Evolutionary conservation across 2,113 vertebrate genomes (phyloP).

Genomic region (Chunga burmeisteri): DNA sequence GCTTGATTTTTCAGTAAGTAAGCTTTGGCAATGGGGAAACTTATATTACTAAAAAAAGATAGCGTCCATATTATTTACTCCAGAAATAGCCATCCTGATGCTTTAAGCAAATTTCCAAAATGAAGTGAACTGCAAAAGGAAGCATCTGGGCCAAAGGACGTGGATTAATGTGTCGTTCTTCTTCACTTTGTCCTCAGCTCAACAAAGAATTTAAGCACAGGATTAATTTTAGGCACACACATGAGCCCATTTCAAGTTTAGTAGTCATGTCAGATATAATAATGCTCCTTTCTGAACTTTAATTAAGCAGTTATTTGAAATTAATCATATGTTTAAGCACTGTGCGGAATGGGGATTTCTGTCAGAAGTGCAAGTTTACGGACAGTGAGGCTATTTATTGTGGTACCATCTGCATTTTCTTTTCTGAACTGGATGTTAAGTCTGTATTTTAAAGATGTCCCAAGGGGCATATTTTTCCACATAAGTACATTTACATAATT

Average conservation of each 20-base stretch:
- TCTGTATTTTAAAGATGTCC: background rate
- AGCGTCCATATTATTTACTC: background rate
- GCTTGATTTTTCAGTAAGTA: background rate
- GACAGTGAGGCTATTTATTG: background rate
- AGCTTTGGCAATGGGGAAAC: background rate
- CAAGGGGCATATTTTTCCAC: background rate
- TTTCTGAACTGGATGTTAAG: background rate
- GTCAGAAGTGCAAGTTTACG: background rate
- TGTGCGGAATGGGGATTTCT: background rate
- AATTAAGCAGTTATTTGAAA: constrained; percentile 29
- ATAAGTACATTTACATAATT: background rate
- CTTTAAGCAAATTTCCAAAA: background rate
- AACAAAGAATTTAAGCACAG: background rate
- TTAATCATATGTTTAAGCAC: background rate
- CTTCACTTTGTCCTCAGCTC: background rate
- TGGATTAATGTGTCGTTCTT: background rate
- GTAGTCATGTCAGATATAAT: background rate
- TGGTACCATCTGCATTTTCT: background rate
- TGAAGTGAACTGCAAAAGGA: background rate
- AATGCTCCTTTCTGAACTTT: constrained; percentile 8
- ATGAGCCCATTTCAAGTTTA: background rate
- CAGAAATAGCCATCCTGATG: background rate
- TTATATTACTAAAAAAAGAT: background rate
- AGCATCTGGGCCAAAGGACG: background rate
- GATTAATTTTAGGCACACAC: constrained; percentile 3